Evolutionary conservation across 2,888 invertebrate genomes (phyloP).

Genomic region (Dryocosmus kuriphilus): DNA sequence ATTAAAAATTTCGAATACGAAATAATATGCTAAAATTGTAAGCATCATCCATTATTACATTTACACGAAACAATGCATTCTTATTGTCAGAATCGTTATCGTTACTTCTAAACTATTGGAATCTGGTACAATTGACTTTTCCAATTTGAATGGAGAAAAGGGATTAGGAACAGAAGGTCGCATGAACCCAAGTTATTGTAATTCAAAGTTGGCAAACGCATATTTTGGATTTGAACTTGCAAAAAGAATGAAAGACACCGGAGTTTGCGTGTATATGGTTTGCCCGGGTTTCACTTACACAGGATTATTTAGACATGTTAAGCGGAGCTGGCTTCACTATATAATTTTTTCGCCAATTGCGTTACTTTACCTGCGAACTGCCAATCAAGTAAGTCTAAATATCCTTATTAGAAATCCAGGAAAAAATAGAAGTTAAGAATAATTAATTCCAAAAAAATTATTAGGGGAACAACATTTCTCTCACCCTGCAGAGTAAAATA

Average conservation of each 20-base stretch:
- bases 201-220: conserved; percentile 88
- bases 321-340: conserved; percentile 85
- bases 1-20: background rate
- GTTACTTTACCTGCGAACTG: conserved; percentile 85
- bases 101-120: conserved; percentile 87
- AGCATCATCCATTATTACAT: too few species aligned
- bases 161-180: conserved; percentile 75
- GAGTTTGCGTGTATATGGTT: conserved; percentile 83
- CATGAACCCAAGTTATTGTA: conserved; percentile 84
- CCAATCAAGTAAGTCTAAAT: conserved; percentile 82
- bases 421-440: background rate
- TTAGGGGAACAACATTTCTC: background rate
- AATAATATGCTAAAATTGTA: too few species aligned
- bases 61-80: background rate
- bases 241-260: conserved; percentile 79
- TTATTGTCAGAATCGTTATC: conserved; percentile 82
- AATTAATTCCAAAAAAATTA: background rate
- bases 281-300: conserved; percentile 92
- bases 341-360: conserved; percentile 85
- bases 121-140: conserved; percentile 83
- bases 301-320: conserved; percentile 83
- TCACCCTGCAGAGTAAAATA: too few species aligned
- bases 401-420: background rate
- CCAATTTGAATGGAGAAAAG: conserved; percentile 83
- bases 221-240: conserved; percentile 85